These are phyloP conservation scores for Schizothorax lantsangensis DNA, from an alignment of 2,797 vertebrate genomes.

Conservation along the genomic window DNA sequence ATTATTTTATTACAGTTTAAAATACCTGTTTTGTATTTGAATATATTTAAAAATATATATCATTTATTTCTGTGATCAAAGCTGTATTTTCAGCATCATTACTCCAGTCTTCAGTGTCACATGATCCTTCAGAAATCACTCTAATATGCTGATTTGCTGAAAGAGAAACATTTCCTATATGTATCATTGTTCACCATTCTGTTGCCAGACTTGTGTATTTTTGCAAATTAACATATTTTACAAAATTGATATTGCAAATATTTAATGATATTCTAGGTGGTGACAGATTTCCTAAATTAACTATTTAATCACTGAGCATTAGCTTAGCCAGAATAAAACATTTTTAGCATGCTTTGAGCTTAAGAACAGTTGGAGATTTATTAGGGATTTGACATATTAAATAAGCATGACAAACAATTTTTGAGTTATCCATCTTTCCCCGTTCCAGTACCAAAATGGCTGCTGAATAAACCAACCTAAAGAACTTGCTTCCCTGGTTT, in stretches of 20 bases:
- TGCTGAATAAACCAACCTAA: not conserved
- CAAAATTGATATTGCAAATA: not conserved
- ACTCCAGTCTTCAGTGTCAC: not conserved
- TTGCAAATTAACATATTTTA: not conserved
- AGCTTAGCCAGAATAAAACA: not conserved
- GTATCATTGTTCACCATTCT: not conserved
- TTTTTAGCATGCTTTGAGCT: not conserved
- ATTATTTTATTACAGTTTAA: not conserved
- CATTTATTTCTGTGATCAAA: not conserved
- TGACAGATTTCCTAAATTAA: not conserved
- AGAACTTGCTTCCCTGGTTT: not conserved
- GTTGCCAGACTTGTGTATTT: not conserved
- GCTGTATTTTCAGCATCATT: not conserved
- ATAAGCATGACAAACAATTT: not conserved
- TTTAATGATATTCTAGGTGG: not conserved
- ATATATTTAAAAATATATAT: not conserved
- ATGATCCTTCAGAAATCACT: not conserved
- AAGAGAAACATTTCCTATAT: not conserved
- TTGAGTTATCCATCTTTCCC: not conserved
- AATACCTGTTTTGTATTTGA: not conserved
- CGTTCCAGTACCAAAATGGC: not conserved
- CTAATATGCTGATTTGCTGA: not conserved
- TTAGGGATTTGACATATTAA: not conserved
- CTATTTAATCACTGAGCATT: not conserved
- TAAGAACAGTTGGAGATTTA: not conserved